These are phyloP conservation scores for Trachythela sp. DNA, from an alignment of 64 coral and sea anemone genomes.

Conservation along the genomic window DNA sequence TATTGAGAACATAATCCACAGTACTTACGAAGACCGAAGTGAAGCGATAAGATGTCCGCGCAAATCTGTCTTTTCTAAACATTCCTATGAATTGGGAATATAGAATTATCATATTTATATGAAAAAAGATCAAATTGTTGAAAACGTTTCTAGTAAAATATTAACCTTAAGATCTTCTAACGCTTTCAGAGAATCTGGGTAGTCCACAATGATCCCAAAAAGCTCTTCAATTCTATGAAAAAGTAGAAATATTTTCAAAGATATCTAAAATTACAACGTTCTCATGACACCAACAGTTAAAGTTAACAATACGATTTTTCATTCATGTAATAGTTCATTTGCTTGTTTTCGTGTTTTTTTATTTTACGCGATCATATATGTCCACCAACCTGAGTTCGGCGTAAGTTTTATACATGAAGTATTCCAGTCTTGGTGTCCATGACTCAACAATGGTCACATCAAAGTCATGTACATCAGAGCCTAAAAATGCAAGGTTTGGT, in stretches of 20 bases:
- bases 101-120: background rate
- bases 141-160: background rate
- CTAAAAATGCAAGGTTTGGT: background rate
- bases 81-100: slow-evolving; percentile 51
- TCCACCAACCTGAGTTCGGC: slow-evolving; percentile 78
- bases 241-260: background rate
- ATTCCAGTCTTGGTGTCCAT: slow-evolving; percentile 92
- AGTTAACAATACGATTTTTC: too few relatives aligned
- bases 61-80: slow-evolving; percentile 84
- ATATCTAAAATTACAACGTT: too few relatives aligned
- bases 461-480: background rate
- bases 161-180: slow-evolving; percentile 82
- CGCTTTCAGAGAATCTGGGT: slow-evolving; percentile 83
- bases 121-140: background rate
- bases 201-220: slow-evolving; percentile 90
- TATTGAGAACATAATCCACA: background rate
- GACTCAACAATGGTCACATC: slow-evolving; percentile 29
- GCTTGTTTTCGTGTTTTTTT: too few relatives aligned
- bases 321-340: too few relatives aligned
- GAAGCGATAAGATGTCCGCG: slow-evolving; percentile 73
- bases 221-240: slow-evolving; percentile 75
- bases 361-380: background rate
- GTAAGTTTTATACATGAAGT: slow-evolving; percentile 95
- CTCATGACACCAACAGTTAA: too few relatives aligned
- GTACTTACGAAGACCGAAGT: slow-evolving; percentile 73